phyloP scores from a whole-genome alignment of 1,140 invertebrate genomes.

The Pemphigus obesinymphae region DNA sequence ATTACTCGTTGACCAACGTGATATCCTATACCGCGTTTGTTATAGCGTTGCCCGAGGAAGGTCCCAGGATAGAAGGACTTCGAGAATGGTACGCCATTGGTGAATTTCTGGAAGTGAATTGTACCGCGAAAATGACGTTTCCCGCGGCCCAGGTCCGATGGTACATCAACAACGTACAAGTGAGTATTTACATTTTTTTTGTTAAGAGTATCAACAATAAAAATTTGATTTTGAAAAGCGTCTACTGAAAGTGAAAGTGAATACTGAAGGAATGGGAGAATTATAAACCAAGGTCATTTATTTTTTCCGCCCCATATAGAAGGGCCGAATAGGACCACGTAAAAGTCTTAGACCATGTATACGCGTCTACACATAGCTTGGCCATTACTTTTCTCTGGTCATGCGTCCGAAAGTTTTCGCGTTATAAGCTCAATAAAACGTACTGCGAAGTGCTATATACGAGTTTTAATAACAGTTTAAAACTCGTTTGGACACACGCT shows the following conservation, averaged over 20 bases:
- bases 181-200: no score
- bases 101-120: conserved; percentile 17
- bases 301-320: neutral
- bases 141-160: neutral
- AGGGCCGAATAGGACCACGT: no score
- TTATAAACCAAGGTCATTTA: neutral
- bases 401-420: conserved; percentile 10
- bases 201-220: no score
- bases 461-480: conserved; percentile 40
- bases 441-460: neutral
- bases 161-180: neutral
- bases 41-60: neutral
- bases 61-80: neutral
- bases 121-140: conserved; percentile 30
- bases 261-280: neutral
- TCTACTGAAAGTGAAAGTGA: no score
- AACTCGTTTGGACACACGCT: conserved; percentile 3
- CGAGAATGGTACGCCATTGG: neutral
- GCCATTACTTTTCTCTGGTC: neutral
- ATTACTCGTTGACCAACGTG: no score
- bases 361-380: no score
- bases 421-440: conserved; percentile 33
- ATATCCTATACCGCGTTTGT: no score
- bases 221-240: neutral
- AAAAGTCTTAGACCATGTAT: neutral